Evolutionary conservation across 2,113 vertebrate genomes (phyloP), one percentile per base, ranked within the genome.

Genomic region (Pycnonotus jocosus): DNA sequence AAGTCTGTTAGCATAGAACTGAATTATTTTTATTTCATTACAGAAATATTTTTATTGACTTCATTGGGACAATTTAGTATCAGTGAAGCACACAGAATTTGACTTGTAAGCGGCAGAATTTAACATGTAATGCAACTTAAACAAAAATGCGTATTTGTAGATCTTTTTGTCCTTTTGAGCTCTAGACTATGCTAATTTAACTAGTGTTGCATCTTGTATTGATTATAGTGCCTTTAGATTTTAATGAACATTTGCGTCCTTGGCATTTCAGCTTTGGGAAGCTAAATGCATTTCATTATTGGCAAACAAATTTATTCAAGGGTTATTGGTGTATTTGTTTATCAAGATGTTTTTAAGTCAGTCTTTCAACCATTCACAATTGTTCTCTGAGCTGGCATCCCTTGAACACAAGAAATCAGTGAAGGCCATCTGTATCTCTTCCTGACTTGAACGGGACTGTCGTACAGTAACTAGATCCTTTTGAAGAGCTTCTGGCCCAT

Each of bases 391-490:
- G 73, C 53, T 93, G 77, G 78, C 86, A 57, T 86, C 45, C 53
- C 42, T 38, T 90, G 68, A 85, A 90, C 80, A 78, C 54, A 86
- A 86, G 82, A 94, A 86, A 69, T 86, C 71, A 53, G 62, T 72
- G 81, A 94, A 76, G 62, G 68, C 90, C 88, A 77, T 93, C 90
- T 89, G 84, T 87, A 53, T 64, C 70, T 87, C 57, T 91, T 94
- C 78, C 84, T 65, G 81, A 40, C 44, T 83, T 65, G 58, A 93
- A 56, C 35, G 1, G 23, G 38, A 33, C 45, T 57, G 45, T 57
- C 87, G 50, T 53, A 69, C 62, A 93, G 35, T 61, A 90, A 72
- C 85, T 90, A 24, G 58, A 72, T 77, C 71, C 71, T 92, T 95
- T 88, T 77, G 50, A 77, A 86, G 79, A 83, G 88, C 71, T 92